These are phyloP conservation scores for Thinocorus orbignyianus DNA, from an alignment of 2,113 vertebrate species.

Conservation along the genomic window DNA sequence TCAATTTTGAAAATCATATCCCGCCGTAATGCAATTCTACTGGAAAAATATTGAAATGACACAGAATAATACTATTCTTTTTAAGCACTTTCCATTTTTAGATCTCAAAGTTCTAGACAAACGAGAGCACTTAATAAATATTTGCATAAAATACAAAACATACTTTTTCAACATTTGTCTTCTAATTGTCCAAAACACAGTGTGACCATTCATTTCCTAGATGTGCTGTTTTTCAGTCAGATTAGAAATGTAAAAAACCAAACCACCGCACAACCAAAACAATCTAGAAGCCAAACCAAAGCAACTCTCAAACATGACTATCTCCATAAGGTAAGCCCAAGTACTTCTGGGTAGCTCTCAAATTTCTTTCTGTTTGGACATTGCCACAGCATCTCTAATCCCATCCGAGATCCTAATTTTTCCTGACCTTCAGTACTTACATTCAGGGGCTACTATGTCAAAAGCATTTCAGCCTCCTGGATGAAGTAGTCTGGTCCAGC, in stretches of 20 bases:
- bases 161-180: neutral
- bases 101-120: neutral
- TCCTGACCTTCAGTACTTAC: neutral
- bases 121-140: neutral
- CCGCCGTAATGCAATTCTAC: neutral
- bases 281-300: neutral
- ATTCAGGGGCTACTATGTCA: neutral
- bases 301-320: neutral
- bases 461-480: constrained; percentile 7
- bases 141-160: neutral
- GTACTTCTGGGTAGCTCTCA: neutral
- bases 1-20: neutral
- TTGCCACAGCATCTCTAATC: neutral
- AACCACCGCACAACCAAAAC: neutral
- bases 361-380: neutral
- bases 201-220: neutral
- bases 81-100: neutral
- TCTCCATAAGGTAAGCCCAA: neutral
- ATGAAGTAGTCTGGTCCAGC: constrained; percentile 1
- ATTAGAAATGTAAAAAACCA: neutral
- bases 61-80: neutral
- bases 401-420: neutral
- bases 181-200: neutral
- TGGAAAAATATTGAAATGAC: neutral
- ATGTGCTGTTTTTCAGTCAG: neutral